Evolutionary conservation across 2,888 invertebrate species (phyloP).

Genomic region (Athetis lepigone): DNA sequence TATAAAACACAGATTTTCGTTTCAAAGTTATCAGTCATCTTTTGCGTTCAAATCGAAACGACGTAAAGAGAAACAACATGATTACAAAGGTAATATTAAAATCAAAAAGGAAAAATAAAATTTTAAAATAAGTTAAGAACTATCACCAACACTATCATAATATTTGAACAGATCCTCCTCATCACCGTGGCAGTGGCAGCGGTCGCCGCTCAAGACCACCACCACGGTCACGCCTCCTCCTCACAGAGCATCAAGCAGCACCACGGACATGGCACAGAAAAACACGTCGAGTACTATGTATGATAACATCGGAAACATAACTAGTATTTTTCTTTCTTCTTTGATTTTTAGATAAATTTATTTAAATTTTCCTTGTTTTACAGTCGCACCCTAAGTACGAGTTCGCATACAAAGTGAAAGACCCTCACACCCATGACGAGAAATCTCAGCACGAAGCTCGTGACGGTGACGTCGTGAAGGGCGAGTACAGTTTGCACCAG

Average conservation of each 20-base stretch:
- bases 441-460: slow-evolving; percentile 75
- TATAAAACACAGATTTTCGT: slow-evolving; percentile 21
- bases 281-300: slow-evolving; percentile 56
- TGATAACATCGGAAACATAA: no score
- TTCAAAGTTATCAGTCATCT: slow-evolving; percentile 20
- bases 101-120: not conserved
- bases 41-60: slow-evolving; percentile 13
- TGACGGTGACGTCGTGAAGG: slow-evolving; percentile 77
- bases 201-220: slow-evolving; percentile 19
- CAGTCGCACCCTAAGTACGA: slow-evolving; percentile 80
- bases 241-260: slow-evolving; percentile 73
- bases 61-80: slow-evolving; percentile 23
- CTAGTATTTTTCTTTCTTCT: no score
- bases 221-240: slow-evolving; percentile 65
- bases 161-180: slow-evolving; percentile 20
- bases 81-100: slow-evolving; percentile 37
- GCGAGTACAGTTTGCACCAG: slow-evolving; percentile 82
- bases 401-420: slow-evolving; percentile 82
- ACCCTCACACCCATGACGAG: slow-evolving; percentile 85
- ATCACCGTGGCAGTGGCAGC: slow-evolving; percentile 16
- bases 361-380: not conserved
- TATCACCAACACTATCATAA: not conserved
- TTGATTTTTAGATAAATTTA: no score
- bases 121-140: not conserved
- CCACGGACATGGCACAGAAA: slow-evolving; percentile 63